Base-by-base conservation (phyloP, 2,888 invertebrate species). In the Drosophila anomelani region DNA sequence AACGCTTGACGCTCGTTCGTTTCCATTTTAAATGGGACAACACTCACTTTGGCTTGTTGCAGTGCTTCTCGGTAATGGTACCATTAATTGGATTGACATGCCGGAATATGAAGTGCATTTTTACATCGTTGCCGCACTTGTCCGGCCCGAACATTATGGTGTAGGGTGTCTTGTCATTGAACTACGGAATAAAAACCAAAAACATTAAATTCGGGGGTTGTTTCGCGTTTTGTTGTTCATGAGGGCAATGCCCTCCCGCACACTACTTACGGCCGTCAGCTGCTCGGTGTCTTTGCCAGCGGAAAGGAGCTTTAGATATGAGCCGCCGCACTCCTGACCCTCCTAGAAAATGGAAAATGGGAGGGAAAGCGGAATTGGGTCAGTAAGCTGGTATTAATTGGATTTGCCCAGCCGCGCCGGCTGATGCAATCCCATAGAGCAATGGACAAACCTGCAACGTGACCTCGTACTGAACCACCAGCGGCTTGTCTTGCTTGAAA, bases 111-210 rank as follows among this genome's bases (percentile, higher is more conserved):
- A 95, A 95, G 91, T 96, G 96, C 92, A 98, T 95, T 93, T 99
- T 99, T 91, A 97, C 96, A 92, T 98, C 98, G 90, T 96, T 97
- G 76, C 99, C 99, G 93, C 99, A 99, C 93, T 99, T 99, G 94
- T 99, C 99, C 10, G 99, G 99, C 0, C 99, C 99, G 93, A 99
- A 99, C 99, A 99, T 99, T 89, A 99, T 98, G 3, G 98, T 97
- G 93, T 99, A 99, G 0, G 98, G 96, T 0, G 99, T 98, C 93
- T 98, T 98, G 93, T 99, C 99, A 92, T 97, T 95, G 93, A 99
- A 98, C 90, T 93, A 85, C 77, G 34, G 26, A 75, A 39, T 32
- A 56, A 29, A 66, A 32, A 60, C 39, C 6, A 36, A 53, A 49
- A 53, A 15, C 51, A 34, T 9, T 9, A 64, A 17, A 59, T 63